Evolutionary conservation across 2,888 invertebrate species (phyloP).

Genomic region (Ophioninae sp.): DNA sequence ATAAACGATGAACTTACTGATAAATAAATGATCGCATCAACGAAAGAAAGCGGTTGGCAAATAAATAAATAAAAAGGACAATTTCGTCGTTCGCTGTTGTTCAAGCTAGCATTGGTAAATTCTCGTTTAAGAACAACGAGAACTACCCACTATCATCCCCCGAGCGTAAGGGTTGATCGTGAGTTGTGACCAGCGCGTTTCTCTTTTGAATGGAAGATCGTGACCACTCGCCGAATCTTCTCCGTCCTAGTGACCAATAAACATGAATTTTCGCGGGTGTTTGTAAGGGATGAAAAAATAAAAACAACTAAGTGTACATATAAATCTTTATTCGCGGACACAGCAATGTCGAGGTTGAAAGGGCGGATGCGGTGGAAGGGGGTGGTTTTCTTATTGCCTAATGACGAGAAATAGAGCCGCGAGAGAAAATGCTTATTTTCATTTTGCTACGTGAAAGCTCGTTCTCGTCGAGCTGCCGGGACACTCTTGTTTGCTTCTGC

Average conservation of each 20-base stretch:
- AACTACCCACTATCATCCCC: constrained; percentile 46
- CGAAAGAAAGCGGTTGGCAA: neutral
- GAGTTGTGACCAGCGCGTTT: constrained; percentile 25
- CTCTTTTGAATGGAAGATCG: constrained; percentile 27
- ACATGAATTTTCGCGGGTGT: constrained; percentile 31
- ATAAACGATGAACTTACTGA: no score
- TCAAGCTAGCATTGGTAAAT: constrained; percentile 7
- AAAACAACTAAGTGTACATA: neutral
- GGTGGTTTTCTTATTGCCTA: constrained; percentile 11
- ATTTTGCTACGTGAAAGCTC: constrained; percentile 15
- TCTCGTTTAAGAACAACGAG: constrained; percentile 5
- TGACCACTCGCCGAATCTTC: constrained; percentile 37
- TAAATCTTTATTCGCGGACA: constrained; percentile 39
- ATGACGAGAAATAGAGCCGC: neutral
- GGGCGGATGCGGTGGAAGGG: neutral
- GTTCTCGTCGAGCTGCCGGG: constrained; percentile 19
- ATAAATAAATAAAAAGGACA: constrained; percentile 3
- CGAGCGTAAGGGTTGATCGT: constrained; percentile 28
- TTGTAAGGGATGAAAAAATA: neutral
- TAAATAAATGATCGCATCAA: neutral
- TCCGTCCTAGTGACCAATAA: constrained; percentile 24
- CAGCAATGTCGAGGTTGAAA: neutral
- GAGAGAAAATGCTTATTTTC: constrained; percentile 31
- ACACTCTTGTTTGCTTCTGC: neutral
- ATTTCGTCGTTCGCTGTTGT: neutral